Base-by-base conservation (phyloP, 2,888 invertebrate species). In the Stratiomys singularior region DNA sequence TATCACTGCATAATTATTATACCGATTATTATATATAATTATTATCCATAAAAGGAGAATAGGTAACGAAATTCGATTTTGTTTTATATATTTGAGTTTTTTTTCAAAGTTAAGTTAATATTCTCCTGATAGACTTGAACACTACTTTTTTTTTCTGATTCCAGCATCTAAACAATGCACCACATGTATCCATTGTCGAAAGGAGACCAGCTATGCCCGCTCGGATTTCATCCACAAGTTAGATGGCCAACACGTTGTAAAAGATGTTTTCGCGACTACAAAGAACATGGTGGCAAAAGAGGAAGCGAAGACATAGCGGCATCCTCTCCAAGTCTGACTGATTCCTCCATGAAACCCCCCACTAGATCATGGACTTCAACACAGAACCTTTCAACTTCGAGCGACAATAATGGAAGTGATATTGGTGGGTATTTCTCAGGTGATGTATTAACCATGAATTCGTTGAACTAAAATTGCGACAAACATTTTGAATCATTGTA, bases 201-300 rank as follows among this genome's bases (percentile, higher is more conserved):
- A 85, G 95, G 95, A 83, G 96, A 96, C 88, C 94, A 96, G 81
- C 88, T 96, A 83, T 96, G 96, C 87, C 96, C 96, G 80, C 89
- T 96, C 85, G 97, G 97, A 64, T 97, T 97, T 88, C 96, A 96
- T 89, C 96, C 97, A 79, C 96, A 97, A 89, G 95, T 96, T 82
- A 92, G 96, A 84, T 96, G 96, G 94, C 96, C 96, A 69, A 96
- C 96, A 78, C 91, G 96, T 84, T 96, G 96, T 89, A 96, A 96
- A 88, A 90, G 96, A 83, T 97, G 96, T 88, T 96, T 96, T 90
- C 91, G 93, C 82, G 96, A 96, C 87, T 96, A 96, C 88, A 96
- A 96, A 88, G 96, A 96, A 85, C 96, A 96, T 88, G 93, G 93
- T 76, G 92, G 92, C 56, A 91, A 92, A 83, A 91, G 92, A 85